A percentile compares a stretch with the other conserved stretches of the same genome.
Evolutionary conservation across 2,888 invertebrate genomes (phyloP).

Genomic region (Cabera pusaria): DNA sequence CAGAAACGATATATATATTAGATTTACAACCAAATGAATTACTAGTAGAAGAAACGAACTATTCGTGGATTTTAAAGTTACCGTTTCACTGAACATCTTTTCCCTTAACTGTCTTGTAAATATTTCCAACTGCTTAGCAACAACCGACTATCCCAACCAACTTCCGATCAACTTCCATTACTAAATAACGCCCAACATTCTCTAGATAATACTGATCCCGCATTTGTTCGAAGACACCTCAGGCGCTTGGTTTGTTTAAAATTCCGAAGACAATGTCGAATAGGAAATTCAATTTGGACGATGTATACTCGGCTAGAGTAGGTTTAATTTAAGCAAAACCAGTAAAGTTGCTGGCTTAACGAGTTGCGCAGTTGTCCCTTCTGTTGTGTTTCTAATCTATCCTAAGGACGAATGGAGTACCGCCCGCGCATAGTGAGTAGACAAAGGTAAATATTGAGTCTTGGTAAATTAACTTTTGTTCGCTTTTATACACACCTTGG

Average conservation of each 20-base stretch:
- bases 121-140: too few species aligned
- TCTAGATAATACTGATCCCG: slow-evolving; percentile 17
- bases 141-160: too few species aligned
- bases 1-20: too few species aligned
- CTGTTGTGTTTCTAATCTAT: slow-evolving; percentile 47
- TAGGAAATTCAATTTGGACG: slow-evolving; percentile 47
- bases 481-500: too few species aligned
- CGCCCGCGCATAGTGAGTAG: slow-evolving; percentile 16
- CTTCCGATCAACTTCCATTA: too few species aligned
- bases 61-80: too few species aligned
- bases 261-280: slow-evolving; percentile 37
- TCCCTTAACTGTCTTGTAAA: too few species aligned
- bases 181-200: too few species aligned
- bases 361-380: slow-evolving; percentile 41
- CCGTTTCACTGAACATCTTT: too few species aligned
- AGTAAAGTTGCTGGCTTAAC: slow-evolving; percentile 54
- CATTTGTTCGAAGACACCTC: slow-evolving; percentile 36
- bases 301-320: slow-evolving; percentile 36
- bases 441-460: neutral
- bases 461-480: too few species aligned
- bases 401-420: slow-evolving; percentile 17
- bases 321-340: slow-evolving; percentile 57
- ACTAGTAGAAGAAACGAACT: too few species aligned
- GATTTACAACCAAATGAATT: too few species aligned
- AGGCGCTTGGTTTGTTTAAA: slow-evolving; percentile 35